Evolutionary conservation across 2,888 invertebrate genomes (phyloP).

Genomic region (Belgica antarctica): DNA sequence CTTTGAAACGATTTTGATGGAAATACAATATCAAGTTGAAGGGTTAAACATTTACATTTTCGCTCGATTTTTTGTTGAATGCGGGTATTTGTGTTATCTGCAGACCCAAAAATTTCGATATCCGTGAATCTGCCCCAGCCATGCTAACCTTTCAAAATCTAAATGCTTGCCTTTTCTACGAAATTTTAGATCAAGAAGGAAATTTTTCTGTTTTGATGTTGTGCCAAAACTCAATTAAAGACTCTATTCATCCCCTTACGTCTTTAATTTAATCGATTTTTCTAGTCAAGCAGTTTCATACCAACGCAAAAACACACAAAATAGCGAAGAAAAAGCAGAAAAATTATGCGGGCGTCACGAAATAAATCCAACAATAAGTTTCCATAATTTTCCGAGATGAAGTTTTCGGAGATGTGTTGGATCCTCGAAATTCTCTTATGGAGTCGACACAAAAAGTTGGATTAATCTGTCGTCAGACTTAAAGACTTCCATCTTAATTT

Average conservation of each 20-base stretch:
- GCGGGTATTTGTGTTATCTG: too few relatives aligned
- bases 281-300: conserved; percentile 3
- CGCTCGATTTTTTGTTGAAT: too few relatives aligned
- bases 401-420: not conserved
- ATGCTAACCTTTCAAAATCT: too few relatives aligned
- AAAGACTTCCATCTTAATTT: conserved; percentile 31
- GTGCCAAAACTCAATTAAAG: conserved; percentile 43
- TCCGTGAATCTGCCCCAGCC: too few relatives aligned
- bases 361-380: conserved; percentile 20
- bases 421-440: too few relatives aligned
- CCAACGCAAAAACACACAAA: not conserved
- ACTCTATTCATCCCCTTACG: conserved; percentile 14
- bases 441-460: conserved; percentile 14
- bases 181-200: conserved; percentile 10
- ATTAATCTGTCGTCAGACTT: conserved; percentile 40
- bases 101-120: too few relatives aligned
- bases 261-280: conserved; percentile 44
- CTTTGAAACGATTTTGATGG: too few relatives aligned
- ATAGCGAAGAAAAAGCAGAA: not conserved
- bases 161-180: not conserved
- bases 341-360: not conserved
- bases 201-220: conserved; percentile 25
- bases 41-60: too few relatives aligned
- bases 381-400: conserved; percentile 13
- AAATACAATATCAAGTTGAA: too few relatives aligned